A percentile compares a stretch with the other conserved stretches of the same genome.
phyloP scores from a whole-genome alignment of 2,113 vertebrate species.

The Labrus mixtus region DNA sequence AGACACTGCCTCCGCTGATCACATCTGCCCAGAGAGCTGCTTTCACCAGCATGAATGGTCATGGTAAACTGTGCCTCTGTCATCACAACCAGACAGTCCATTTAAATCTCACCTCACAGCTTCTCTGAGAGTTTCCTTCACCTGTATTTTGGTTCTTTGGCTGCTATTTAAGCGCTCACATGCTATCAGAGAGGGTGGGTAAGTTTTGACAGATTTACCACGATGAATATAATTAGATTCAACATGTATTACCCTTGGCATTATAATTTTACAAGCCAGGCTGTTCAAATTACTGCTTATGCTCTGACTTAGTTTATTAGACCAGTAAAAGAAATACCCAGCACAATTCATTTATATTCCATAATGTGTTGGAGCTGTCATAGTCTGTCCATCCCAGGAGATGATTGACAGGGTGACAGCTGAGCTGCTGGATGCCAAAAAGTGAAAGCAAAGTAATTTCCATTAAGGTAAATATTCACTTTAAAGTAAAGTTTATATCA shows the following conservation, averaged over 20 bases:
- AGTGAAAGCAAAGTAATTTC: slow-evolving; percentile 63
- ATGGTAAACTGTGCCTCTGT: slow-evolving; percentile 72
- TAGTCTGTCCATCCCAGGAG: slow-evolving; percentile 36
- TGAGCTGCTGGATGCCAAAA: slow-evolving; percentile 46
- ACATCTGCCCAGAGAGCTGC: slow-evolving; percentile 74
- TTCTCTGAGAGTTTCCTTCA: slow-evolving; percentile 34
- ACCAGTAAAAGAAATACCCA: slow-evolving; percentile 36
- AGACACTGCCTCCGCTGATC: slow-evolving; percentile 73
- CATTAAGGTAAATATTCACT: slow-evolving; percentile 57
- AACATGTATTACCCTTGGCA: slow-evolving; percentile 8
- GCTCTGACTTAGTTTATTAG: slow-evolving; percentile 32
- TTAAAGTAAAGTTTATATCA: slow-evolving; percentile 59
- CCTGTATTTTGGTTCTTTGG: slow-evolving; percentile 29
- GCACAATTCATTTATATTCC: slow-evolving; percentile 30
- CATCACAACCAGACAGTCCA: slow-evolving; percentile 64
- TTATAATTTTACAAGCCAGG: slow-evolving; percentile 25
- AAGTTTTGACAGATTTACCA: slow-evolving; percentile 39
- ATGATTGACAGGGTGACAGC: slow-evolving; percentile 36
- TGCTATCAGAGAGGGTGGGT: slow-evolving; percentile 1
- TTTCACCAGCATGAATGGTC: slow-evolving; percentile 74
- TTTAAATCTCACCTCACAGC: slow-evolving; percentile 57
- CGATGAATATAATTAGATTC: slow-evolving; percentile 21
- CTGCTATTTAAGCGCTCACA: slow-evolving; percentile 3
- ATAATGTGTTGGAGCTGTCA: slow-evolving; percentile 49
- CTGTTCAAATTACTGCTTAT: slow-evolving; percentile 39